Base-by-base conservation (phyloP, 2,888 invertebrate genomes). In the Ophion slaviceki region DNA sequence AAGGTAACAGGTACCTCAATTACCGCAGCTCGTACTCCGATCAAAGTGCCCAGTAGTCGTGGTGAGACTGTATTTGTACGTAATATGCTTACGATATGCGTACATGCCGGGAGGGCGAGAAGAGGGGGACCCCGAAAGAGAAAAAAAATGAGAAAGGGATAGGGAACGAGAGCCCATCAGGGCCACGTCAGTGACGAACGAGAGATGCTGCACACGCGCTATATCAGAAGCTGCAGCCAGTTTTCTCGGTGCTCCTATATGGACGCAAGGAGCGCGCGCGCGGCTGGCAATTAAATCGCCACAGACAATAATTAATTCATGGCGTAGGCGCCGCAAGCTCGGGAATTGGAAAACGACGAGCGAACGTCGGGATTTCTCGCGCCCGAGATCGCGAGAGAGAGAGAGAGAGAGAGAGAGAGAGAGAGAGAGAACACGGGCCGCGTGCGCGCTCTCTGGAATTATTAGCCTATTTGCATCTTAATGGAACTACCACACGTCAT, bases 381-480 rank as follows among this genome's bases (percentile, higher is more conserved):
- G 81, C 64, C 88, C 88, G 82, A 82, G 85, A 84, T 80, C 24
- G 24, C 24, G 24, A 90, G 89, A 88, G 88, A 86, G 70, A 36
- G 36, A 36, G 5, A 36, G 36, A 36, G 36, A 36, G 36, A 36
- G 36, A 36, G 36, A 36, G 36, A 36, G 36, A 36, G 36, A 36
- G 36, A 36, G 36, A 36, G 36, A 36, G 36, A 36, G 36, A 36
- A 83, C 82, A 87, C 85, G 90, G 86, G 89, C 90, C 88, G 17
- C 88, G 89, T 88, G 85, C 80, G 89, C 88, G 61, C 20, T 61
- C 61, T 88, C 85, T 89, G 90, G 91, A 93, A 93, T 92, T 92
- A 93, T 93, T 92, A 92, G 90, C 90, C 87, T 92, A 93, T 93
- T 93, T 93, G 93, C 93, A 93, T 93, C 90, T 93, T 93, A 93